Base-by-base conservation (phyloP, 2,113 vertebrate genomes). In the Peromyscus californicus region DNA sequence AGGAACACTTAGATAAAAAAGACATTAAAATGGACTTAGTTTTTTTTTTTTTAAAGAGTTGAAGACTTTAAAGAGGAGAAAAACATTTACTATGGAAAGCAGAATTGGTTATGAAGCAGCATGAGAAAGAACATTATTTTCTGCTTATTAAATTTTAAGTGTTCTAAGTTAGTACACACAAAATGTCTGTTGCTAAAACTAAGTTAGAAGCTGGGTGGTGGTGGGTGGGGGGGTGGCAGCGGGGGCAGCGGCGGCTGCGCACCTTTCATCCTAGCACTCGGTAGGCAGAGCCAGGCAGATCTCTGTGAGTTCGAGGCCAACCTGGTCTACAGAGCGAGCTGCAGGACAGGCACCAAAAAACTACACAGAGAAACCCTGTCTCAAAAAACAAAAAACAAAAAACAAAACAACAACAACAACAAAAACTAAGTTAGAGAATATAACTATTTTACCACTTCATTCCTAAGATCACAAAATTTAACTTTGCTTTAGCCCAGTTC, bases 171-270 rank as follows among this genome's bases (percentile, higher is more conserved):
- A 82, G 61, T 80, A 61, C 83, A 79, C 33, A 31, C 8, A 83
- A 79, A 90, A 93, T 87, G 57, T 48, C 57, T 95, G 65, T 65
- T 90, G 63, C 90, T 94, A 84, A 97, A 97, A 92, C 91, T 91
- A 93, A 96, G 90, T 88, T 92, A 59, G 80, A 80, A 42, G 48
- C 48, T 51, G 48, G 48, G 48, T 10, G 48, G 48, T 51, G 48
- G 48, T 51, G 48, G 7, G n/a, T n/a, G n/a, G n/a, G n/a, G n/a
- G n/a, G n/a, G n/a, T n/a, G n/a, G n/a, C n/a, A n/a, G n/a, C n/a
- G n/a, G n/a, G n/a, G n/a, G n/a, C n/a, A n/a, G n/a, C n/a, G n/a
- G n/a, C n/a, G n/a, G n/a, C 48, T n/a, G 7, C 48, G 7, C 48
- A 8, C 48, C 48, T 9, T 51, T 51, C 48, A 51, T 51, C 48